Conservation (phyloP, 2,797 vertebrate genomes). For the Dicrostonyx torquatus region DNA sequence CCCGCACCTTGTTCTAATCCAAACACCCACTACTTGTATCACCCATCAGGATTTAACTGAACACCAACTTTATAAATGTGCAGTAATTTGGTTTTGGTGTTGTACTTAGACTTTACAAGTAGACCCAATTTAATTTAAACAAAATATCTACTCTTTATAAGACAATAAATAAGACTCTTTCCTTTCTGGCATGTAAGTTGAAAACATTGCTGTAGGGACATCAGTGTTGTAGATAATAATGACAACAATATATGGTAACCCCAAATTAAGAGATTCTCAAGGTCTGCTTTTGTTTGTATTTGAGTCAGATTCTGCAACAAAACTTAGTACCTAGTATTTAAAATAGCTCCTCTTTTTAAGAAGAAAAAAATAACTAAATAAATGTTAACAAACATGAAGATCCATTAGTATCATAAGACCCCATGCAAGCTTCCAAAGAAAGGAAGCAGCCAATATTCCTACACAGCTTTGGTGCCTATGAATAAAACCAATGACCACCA, state of each 20-base stretch:
- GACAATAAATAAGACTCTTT: conserved; percentile 1
- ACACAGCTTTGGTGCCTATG: neutral
- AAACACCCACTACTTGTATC: neutral
- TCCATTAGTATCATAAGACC: neutral
- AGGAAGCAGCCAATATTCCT: neutral
- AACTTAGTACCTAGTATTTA: neutral
- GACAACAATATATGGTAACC: neutral
- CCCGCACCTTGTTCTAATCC: conserved; percentile 6
- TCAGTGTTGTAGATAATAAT: neutral
- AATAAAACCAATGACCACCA: neutral
- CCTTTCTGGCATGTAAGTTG: neutral
- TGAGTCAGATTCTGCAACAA: conserved; percentile 36
- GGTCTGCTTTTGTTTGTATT: conserved; percentile 36
- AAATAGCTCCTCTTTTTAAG: conserved; percentile 8
- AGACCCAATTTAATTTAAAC: conserved; percentile 48
- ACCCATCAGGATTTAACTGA: neutral
- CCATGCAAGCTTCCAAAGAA: neutral
- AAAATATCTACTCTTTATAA: conserved; percentile 1
- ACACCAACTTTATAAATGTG: neutral
- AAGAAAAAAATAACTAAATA: conserved; percentile 50
- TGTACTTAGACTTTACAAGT: neutral
- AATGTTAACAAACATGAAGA: conserved; percentile 31
- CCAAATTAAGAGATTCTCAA: conserved; percentile 38
- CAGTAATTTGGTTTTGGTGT: neutral
- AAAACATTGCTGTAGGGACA: neutral